phyloP scores from a whole-genome alignment of 2,797 vertebrate species.

The Halcyon badia region DNA sequence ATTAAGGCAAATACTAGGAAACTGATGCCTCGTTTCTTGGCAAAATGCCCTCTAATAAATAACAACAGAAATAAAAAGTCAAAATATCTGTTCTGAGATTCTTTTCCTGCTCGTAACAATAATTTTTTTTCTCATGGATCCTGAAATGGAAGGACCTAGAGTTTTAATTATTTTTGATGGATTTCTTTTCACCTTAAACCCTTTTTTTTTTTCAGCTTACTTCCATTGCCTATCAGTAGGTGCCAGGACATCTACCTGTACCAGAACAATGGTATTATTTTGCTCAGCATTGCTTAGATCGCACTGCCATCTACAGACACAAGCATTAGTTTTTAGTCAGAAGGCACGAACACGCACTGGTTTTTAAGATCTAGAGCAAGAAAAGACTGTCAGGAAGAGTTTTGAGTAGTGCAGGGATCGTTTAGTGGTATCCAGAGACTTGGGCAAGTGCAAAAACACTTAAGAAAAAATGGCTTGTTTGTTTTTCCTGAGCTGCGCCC shows the following conservation, averaged over 20 bases:
- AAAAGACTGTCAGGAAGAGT: not conserved
- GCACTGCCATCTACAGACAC: constrained; percentile 48
- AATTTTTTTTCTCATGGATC: not conserved
- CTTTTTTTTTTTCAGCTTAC: not conserved
- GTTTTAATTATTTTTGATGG: not conserved
- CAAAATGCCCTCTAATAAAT: not conserved
- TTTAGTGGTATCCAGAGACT: not conserved
- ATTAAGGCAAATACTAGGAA: not conserved
- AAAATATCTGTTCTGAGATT: not conserved
- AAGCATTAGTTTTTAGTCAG: not conserved
- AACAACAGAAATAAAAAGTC: not conserved
- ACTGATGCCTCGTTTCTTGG: not conserved
- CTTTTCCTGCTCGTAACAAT: not conserved
- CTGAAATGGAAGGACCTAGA: not conserved
- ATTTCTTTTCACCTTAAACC: not conserved
- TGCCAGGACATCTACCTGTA: not conserved
- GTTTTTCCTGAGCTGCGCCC: not conserved
- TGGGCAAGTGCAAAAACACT: not conserved
- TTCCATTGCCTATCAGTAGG: not conserved
- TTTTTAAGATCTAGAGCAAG: not conserved
- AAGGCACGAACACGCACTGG: not conserved
- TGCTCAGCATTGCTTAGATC: not conserved
- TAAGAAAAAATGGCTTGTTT: not conserved
- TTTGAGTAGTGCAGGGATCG: not conserved
- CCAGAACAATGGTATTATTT: not conserved